These are phyloP conservation scores for Theonella swinhoei DNA, from an alignment of 37 sponge, comb jelly and placozoan genomes.

Conservation along the genomic window DNA sequence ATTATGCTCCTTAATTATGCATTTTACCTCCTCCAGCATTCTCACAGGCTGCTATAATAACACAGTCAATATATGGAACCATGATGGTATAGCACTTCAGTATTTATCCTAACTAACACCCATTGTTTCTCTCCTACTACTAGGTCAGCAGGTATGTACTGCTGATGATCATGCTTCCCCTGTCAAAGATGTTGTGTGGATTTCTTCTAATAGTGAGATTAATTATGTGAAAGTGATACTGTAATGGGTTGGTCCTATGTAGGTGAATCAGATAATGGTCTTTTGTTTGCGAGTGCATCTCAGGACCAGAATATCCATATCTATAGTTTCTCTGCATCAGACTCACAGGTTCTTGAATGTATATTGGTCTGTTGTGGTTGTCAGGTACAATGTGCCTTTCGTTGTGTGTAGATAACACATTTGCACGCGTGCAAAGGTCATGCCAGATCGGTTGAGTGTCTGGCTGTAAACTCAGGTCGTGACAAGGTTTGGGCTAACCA, in stretches of 20 bases:
- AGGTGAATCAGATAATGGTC: conserved; percentile 6
- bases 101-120: neutral
- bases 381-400: too few species aligned
- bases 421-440: conserved; percentile 77
- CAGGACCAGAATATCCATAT: conserved; percentile 78
- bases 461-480: conserved; percentile 56
- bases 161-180: conserved; percentile 57
- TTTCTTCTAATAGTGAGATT: neutral
- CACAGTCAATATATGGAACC: conserved; percentile 59
- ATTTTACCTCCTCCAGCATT: conserved; percentile 40
- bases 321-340: conserved; percentile 47
- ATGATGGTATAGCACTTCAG: conserved; percentile 48
- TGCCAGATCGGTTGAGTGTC: conserved; percentile 69
- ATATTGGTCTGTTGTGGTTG: too few species aligned
- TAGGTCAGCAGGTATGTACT: conserved; percentile 21
- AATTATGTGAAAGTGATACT: neutral
- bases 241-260: neutral
- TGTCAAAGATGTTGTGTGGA: conserved; percentile 73
- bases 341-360: neutral
- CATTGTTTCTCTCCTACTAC: neutral
- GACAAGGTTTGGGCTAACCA: conserved; percentile 15
- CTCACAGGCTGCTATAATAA: conserved; percentile 84
- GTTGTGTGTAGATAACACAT: neutral
- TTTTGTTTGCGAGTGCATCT: conserved; percentile 69
- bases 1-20: too few species aligned